Evolutionary conservation across 2,797 vertebrate species (phyloP), one percentile per base, ranked within the genome.

Genomic region (Acanthurus lineatus): DNA sequence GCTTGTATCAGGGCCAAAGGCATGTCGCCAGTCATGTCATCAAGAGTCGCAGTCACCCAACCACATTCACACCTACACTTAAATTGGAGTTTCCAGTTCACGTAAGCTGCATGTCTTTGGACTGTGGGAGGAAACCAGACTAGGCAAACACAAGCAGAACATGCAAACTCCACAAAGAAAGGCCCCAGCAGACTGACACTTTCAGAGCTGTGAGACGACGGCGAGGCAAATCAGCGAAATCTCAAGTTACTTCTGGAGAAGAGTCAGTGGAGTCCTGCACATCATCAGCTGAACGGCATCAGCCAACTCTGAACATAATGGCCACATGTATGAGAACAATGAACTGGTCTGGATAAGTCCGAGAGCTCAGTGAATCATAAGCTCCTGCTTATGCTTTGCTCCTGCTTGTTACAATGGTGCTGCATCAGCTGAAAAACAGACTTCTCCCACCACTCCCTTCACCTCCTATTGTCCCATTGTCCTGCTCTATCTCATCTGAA

Each of bases 31-130:
- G 61, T 28, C 35, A 32, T 69, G 40, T 61, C 16, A 20, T 40
- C 9, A 32, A 32, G 51, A 16, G 20, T 3, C 25, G 6, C 10
- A 48, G 17, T 17, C 20, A 63, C 42, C 64, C 22, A 64, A 1
- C 3, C 8, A 10, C 40, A 42, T 35, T 69, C 6, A 61, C n/a
- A 42, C 12, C 51, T 48, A 38, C 0, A 3, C 45, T 5, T 52
- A 47, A 61, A 48, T 22, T 32, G 38, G 38, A 78, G 38, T 68
- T 70, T 85, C 69, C 32, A 25, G 2, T 65, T 60, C n/a, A 57
- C 4, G 22, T 32, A 40, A 78, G 42, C 12, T 49, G 25, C 17
- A 28, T 47, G 10, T 75, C 19, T 69, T 17, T 57, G 49, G 58
- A 35, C 32, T 48, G 65, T 73, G 54, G 60, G 42, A 66, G 44